These are phyloP conservation scores for Platysteira castanea DNA, from an alignment of 2,113 vertebrate genomes.

Conservation along the genomic window DNA sequence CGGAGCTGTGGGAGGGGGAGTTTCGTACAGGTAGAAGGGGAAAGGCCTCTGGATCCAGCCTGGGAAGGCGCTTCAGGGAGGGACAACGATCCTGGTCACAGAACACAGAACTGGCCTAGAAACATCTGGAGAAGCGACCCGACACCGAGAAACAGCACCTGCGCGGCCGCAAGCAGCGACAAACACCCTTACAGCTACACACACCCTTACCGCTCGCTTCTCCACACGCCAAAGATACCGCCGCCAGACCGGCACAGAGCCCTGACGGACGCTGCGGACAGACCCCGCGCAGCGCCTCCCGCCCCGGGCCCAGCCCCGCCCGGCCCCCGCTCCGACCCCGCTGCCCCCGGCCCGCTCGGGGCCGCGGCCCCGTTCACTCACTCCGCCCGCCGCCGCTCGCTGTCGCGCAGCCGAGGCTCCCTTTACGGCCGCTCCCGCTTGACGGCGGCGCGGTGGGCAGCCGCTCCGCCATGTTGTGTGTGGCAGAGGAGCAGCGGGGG, in stretches of 20 bases:
- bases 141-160: neutral
- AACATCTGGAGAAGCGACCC: neutral
- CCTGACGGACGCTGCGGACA: neutral
- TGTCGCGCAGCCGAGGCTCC: neutral
- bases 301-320: neutral
- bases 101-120: no score
- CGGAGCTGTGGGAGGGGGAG: accelerated
- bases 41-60: neutral
- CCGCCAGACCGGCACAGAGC: neutral
- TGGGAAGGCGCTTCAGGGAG: no score
- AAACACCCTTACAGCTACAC: neutral
- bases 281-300: neutral
- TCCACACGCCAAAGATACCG: accelerated
- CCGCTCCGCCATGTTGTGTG: neutral
- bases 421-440: neutral
- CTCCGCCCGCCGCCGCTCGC: neutral
- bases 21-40: accelerated
- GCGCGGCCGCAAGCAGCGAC: neutral
- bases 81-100: accelerated
- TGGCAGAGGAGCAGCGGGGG: accelerated
- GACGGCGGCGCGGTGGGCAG: neutral
- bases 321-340: accelerated
- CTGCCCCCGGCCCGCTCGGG: neutral
- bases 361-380: neutral
- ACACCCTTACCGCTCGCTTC: neutral